Conservation (phyloP, 2,888 invertebrate genomes). For the Schizotus pectinicornis region DNA sequence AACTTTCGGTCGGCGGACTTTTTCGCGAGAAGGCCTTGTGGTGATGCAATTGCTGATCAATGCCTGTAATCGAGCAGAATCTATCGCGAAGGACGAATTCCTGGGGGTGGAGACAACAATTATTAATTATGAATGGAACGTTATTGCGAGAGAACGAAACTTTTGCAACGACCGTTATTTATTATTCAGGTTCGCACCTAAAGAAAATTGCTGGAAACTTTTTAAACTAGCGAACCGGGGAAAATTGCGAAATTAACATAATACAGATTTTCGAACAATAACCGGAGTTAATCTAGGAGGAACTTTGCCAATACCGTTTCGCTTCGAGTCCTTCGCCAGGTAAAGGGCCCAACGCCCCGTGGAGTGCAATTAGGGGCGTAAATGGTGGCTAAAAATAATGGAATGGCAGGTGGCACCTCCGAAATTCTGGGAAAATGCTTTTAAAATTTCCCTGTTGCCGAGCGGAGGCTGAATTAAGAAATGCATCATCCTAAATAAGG, state of each 20-base stretch:
- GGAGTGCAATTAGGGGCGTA: constrained; percentile 7
- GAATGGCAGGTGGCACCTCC: constrained; percentile 6
- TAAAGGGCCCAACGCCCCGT: background rate
- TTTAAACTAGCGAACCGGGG: background rate
- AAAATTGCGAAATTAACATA: constrained; percentile 11
- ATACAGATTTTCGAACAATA: constrained; percentile 13
- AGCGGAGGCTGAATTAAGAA: too few relatives aligned
- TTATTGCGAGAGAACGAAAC: background rate
- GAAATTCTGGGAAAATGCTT: constrained; percentile 1
- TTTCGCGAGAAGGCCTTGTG: background rate
- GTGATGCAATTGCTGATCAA: too few relatives aligned
- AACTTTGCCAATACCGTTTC: background rate
- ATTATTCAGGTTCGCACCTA: constrained; percentile 12
- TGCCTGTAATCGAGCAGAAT: too few relatives aligned
- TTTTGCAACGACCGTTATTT: constrained; percentile 1
- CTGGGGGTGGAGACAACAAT: too few relatives aligned
- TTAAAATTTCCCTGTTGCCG: too few relatives aligned
- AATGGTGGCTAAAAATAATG: constrained; percentile 6
- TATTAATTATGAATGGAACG: too few relatives aligned
- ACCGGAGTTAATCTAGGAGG: background rate
- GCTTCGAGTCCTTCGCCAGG: background rate
- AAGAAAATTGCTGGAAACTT: constrained; percentile 4
- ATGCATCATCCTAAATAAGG: too few relatives aligned
- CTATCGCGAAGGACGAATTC: too few relatives aligned
- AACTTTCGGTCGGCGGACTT: constrained; percentile 9